Evolutionary conservation across 1,140 invertebrate genomes (phyloP), one percentile per base, ranked within the genome.

Genomic region (Drosophila trapezifrons): DNA sequence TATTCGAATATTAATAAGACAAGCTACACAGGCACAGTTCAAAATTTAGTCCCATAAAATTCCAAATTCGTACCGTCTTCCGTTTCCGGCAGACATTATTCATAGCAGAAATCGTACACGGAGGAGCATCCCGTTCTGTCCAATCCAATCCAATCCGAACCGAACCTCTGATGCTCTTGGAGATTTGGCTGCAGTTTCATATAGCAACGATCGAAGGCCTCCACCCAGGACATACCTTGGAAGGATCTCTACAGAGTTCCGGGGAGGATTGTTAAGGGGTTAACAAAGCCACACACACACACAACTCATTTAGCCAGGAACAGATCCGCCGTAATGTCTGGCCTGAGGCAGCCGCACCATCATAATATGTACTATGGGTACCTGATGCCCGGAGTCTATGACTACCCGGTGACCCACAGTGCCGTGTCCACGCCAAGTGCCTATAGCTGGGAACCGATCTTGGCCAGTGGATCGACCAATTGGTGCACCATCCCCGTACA

Each of bases 31-130:
- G 38, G 42, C 43, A 32, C 12, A 71, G 29, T 46, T 51, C 74
- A 59, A 86, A 46, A 64, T 76, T 76, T 43, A 37, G 10, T 4
- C 60, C 37, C 49, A 69, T 72, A 42, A 87, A 81, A 82, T 78
- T 86, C 45, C 32, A 85, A 85, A 85, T 85, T 85, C 43, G 55
- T 76, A 20, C 46, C 56, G 45, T 56, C 73, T 62, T 49, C 27
- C 43, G 59, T 46, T 80, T 70, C n/a, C 40, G 40, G 55, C 35
- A 46, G 22, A 59, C 22, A 60, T n/a, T 27, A 13, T 12, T 38
- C 5, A 38, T 15, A 18, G 2, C n/a, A 27, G 32, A 3, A 27
- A 25, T 5, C 7, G 9, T n/a, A 29, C 25, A 46, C 22, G 5
- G 8, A 46, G 12, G 12, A 46, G 25, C 13, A 15, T 27, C 13